Conservation (phyloP, 2,888 invertebrate genomes). For the Troglohyphantes excavatus region DNA sequence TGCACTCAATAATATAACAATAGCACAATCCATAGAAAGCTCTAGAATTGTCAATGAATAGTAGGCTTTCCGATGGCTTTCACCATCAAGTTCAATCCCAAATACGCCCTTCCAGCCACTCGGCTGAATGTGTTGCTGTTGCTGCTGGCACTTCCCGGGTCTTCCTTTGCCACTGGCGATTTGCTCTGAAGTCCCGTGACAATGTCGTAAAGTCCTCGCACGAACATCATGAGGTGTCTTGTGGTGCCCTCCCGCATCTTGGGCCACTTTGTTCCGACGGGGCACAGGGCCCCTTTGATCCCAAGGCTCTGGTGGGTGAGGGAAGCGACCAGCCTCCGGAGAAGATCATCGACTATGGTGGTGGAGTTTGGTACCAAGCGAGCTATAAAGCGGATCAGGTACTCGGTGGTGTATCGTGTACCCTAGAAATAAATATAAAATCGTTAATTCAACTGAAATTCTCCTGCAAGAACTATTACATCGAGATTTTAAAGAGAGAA, state of each 20-base stretch:
- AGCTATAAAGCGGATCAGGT: conserved; percentile 87
- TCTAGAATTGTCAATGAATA: conserved; percentile 45
- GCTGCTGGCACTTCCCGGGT: conserved; percentile 38
- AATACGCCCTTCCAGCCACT: conserved; percentile 73
- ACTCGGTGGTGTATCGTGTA: conserved; percentile 88
- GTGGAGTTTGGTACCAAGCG: conserved; percentile 87
- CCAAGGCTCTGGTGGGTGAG: conserved; percentile 87
- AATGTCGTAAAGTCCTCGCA: conserved; percentile 74
- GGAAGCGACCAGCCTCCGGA: conserved; percentile 87
- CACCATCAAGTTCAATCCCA: conserved; percentile 78
- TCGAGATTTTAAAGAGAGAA: no score
- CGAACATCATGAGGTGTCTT: conserved; percentile 78
- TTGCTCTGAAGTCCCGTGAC: conserved; percentile 66
- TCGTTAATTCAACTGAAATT: no score
- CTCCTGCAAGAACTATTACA: no score
- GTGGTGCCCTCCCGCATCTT: conserved; percentile 80
- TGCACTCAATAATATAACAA: no score
- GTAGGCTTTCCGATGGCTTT: conserved; percentile 84
- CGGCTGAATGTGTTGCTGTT: conserved; percentile 67
- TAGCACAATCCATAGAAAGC: no score
- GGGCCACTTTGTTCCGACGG: conserved; percentile 79
- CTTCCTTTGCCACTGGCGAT: conserved; percentile 1
- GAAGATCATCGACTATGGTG: conserved; percentile 86
- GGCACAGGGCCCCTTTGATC: conserved; percentile 83
- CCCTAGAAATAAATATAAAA: conserved; percentile 84